A percentile compares a stretch with the other conserved stretches of the same genome.
phyloP scores from a whole-genome alignment of 2,113 vertebrate genomes.

The Corythornis madagascariensis region DNA sequence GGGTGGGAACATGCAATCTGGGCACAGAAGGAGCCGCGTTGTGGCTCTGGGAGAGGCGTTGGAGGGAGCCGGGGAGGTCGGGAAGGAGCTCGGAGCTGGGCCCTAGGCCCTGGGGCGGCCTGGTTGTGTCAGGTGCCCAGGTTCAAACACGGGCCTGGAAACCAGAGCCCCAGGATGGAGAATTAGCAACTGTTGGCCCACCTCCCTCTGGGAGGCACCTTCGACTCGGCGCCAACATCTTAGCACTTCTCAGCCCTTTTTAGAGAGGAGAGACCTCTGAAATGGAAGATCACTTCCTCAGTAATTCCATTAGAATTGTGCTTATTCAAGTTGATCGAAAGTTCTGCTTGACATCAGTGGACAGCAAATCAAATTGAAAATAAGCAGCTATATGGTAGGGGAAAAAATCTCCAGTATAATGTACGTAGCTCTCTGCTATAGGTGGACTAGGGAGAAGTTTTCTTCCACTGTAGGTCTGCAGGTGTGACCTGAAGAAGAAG shows the following conservation, averaged over 20 bases:
- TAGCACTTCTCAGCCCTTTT: neutral
- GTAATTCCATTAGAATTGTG: neutral
- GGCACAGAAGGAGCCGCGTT: constrained; percentile 34
- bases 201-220: neutral
- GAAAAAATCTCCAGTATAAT: neutral
- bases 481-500: neutral
- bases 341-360: neutral
- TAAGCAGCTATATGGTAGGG: neutral
- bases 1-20: constrained; percentile 73
- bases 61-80: neutral
- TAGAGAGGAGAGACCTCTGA: neutral
- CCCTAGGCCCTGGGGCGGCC: neutral
- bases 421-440: neutral
- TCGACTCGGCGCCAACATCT: neutral
- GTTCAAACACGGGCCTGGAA: neutral
- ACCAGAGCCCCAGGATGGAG: neutral
- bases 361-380: neutral
- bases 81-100: neutral
- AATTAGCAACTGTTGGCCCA: neutral
- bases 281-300: neutral
- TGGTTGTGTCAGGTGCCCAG: neutral
- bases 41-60: constrained; percentile 57
- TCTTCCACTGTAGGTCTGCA: neutral
- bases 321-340: neutral
- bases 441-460: neutral